Evolutionary conservation across 1,140 invertebrate genomes (phyloP), one percentile per base, ranked within the genome.

Genomic region (Choristoneura fumiferana): DNA sequence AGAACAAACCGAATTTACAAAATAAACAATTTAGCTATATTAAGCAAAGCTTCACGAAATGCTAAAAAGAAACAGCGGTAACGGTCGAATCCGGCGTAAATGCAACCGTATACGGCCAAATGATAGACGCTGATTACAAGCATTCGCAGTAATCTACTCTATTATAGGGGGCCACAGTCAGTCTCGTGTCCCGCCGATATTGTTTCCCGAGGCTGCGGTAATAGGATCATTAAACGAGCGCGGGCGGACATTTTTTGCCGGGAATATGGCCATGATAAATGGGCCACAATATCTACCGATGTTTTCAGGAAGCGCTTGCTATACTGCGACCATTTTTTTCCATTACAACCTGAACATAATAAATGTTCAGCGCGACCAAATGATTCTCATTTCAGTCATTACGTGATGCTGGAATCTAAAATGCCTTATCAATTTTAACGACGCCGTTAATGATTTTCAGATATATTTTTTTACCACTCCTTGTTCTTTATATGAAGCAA

Each of bases 231-330:
- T 58, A 58, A 58, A 58, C 49, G 40, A 12, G 33, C n/a, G 22
- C 45, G 40, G 34, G 34, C 57, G 33, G 43, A 12, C 57, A 52
- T 52, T 58, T 57, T 58, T 58, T 14, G 13, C 2, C 43, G 57
- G 40, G 57, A 52, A 58, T 58, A 58, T 39, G 57, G 34, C 35
- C 43, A 38, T 58, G 57, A 58, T 58, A 39, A 58, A 58, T 58
- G 57, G 45, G 18, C 8, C 57, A 39, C 36, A 36, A 58, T 58
- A 58, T 58, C 39, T 58, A 49, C 40, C 34, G 35, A 52, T 52
- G 49, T 53, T 52, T 45, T 45, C 56, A 57, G 40, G 22, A 57
- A 40, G 37, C 22, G 9, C 35, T 45, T 9, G 13, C 37, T 22
- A 14, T 13, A 1, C 8, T 1, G 1, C 14, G 3, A 49, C 37